Percentiles rank a stretch among this genome's conserved stretches.
Conservation (phyloP, 2,797 vertebrate species). For the Selene dorsalis region DNA sequence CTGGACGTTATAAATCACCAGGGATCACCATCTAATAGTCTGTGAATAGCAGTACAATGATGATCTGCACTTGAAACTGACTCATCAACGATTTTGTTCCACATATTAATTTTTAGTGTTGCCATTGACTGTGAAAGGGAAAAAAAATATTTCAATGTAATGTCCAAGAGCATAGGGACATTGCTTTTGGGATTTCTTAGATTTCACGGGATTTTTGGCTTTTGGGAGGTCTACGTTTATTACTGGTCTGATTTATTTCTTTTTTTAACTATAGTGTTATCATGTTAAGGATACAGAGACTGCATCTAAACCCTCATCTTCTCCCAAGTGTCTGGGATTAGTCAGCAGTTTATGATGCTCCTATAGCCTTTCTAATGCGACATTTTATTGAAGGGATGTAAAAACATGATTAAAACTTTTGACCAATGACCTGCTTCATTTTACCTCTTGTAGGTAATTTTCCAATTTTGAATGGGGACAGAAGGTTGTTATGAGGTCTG, state of each 20-base stretch:
- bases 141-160: not conserved
- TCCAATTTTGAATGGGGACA: slow-evolving; percentile 1
- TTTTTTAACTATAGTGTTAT: slow-evolving; percentile 16
- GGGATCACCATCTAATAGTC: not conserved
- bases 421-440: not conserved
- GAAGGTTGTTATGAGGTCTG: not conserved
- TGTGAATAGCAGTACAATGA: not conserved
- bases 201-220: slow-evolving; percentile 14
- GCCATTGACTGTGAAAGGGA: not conserved
- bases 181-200: not conserved
- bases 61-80: not conserved
- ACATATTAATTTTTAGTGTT: not conserved
- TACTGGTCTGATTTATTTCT: too few relatives aligned
- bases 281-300: slow-evolving; percentile 28
- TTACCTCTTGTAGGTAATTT: not conserved
- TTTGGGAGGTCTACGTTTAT: not conserved
- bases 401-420: not conserved
- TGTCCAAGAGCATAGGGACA: not conserved
- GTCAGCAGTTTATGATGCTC: slow-evolving; percentile 63
- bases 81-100: not conserved
- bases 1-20: not conserved
- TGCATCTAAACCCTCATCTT: slow-evolving; percentile 45
- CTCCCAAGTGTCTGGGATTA: slow-evolving; percentile 54
- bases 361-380: slow-evolving; percentile 29
- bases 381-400: slow-evolving; percentile 20